Percentiles rank a stretch among this genome's conserved stretches.
Conservation (phyloP, 2,113 vertebrate genomes). For the Hassar affinis region DNA sequence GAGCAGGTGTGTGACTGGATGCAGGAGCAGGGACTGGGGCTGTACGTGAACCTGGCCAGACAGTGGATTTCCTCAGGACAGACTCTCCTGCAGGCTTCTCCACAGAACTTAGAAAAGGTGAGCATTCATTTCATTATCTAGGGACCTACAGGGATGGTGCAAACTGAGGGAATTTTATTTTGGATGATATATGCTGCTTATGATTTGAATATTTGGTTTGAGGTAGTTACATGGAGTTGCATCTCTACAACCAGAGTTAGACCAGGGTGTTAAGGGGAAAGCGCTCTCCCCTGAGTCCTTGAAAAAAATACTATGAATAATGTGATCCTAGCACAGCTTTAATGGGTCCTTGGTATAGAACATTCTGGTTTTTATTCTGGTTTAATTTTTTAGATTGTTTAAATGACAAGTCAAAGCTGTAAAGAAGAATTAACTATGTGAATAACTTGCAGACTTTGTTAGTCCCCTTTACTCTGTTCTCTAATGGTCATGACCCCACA, state of each 20-base stretch:
- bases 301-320: neutral
- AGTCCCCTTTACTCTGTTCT: too few relatives aligned
- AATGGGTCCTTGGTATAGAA: neutral
- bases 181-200: neutral
- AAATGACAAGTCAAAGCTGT: neutral
- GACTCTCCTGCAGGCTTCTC: conserved; percentile 92
- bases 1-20: conserved; percentile 96
- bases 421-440: neutral
- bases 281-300: neutral
- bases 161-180: neutral
- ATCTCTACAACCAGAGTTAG: neutral
- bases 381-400: neutral
- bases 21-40: conserved; percentile 89
- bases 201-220: neutral
- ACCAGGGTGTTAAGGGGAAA: neutral
- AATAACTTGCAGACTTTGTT: too few relatives aligned
- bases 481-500: too few relatives aligned
- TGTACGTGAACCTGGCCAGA: conserved; percentile 82
- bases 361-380: neutral
- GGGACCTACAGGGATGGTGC: neutral
- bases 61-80: conserved; percentile 93
- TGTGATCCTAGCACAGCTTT: neutral
- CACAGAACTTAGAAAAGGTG: conserved; percentile 94
- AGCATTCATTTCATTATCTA: conserved; percentile 40
- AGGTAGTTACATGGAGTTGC: neutral